These are phyloP conservation scores for Cheilosia vulpina DNA, from an alignment of 2,888 invertebrate species.

Conservation along the genomic window DNA sequence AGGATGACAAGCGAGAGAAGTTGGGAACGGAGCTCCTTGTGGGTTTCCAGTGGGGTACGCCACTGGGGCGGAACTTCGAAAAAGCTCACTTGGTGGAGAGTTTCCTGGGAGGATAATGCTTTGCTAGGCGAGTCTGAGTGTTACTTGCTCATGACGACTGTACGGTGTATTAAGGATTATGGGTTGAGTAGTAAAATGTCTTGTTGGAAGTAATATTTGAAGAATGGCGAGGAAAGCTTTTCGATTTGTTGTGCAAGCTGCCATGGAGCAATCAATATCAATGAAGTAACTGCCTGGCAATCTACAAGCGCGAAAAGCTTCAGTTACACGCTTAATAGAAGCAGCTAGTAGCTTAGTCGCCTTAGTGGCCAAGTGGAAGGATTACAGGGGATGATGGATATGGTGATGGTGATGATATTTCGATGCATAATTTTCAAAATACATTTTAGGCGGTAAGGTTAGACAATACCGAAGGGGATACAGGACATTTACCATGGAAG, in stretches of 20 bases:
- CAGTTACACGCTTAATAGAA: no score
- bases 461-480: no score
- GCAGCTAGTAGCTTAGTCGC: no score
- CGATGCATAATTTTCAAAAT: no score
- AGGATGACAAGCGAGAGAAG: background rate
- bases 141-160: slow-evolving; percentile 32
- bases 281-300: no score
- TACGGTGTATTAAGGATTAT: background rate
- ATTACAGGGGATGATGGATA: no score
- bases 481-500: no score
- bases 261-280: no score
- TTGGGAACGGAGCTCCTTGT: background rate
- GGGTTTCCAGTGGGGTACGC: slow-evolving; percentile 33
- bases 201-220: slow-evolving; percentile 1
- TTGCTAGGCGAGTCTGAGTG: slow-evolving; percentile 27
- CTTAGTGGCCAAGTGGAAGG: no score
- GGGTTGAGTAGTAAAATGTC: background rate
- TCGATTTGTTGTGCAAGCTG: background rate
- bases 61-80: slow-evolving; percentile 61
- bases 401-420: no score
- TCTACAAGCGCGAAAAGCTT: no score
- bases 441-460: no score
- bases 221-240: background rate
- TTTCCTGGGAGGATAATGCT: background rate
- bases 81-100: slow-evolving; percentile 59